phyloP scores from a whole-genome alignment of 2,797 vertebrate genomes.

The Acrocephalus scirpaceus region DNA sequence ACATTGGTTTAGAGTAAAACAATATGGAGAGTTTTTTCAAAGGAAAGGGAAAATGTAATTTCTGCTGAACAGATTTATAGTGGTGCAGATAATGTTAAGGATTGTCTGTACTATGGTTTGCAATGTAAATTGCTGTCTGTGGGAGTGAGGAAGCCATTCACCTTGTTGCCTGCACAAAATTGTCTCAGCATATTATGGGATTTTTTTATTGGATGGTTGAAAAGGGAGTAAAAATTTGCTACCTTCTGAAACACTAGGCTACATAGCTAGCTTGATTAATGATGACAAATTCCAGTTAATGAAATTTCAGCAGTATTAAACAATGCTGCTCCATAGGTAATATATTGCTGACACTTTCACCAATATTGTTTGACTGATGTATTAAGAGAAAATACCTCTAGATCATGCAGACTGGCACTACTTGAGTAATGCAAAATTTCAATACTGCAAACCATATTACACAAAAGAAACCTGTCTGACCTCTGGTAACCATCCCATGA shows the following conservation, averaged over 20 bases:
- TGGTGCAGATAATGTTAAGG: not conserved
- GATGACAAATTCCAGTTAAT: not conserved
- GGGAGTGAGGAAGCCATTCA: not conserved
- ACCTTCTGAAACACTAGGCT: not conserved
- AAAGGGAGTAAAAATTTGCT: not conserved
- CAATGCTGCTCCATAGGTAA: not conserved
- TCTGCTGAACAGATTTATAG: not conserved
- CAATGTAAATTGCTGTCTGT: not conserved
- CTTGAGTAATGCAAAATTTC: not conserved
- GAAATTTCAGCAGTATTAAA: not conserved
- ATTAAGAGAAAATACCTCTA: not conserved
- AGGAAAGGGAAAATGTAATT: not conserved
- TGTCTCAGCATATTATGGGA: not conserved
- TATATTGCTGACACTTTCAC: not conserved
- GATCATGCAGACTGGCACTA: not conserved
- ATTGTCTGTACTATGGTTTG: not conserved
- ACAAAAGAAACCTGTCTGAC: not conserved
- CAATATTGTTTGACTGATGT: not conserved
- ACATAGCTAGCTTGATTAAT: not conserved
- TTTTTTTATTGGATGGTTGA: not conserved
- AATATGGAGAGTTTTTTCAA: not conserved
- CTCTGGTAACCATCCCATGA: not conserved
- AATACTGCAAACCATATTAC: not conserved
- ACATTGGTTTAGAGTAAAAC: not conserved
- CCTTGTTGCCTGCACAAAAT: not conserved